Conservation (phyloP, 92 coral and sea anemone species). For the Hydrozoanthus gracilis region DNA sequence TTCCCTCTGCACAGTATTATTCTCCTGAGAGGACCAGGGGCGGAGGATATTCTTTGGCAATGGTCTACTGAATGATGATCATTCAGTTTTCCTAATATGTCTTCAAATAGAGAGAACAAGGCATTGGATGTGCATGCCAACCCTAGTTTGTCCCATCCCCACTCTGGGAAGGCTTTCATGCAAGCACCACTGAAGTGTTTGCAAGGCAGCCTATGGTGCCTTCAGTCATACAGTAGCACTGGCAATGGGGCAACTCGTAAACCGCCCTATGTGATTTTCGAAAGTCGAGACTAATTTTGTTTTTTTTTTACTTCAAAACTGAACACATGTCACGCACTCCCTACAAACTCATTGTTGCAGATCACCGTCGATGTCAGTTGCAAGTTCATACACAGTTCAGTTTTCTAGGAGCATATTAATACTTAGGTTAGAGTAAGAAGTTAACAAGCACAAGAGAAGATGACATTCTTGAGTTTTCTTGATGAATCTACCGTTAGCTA, state of each 20-base stretch:
- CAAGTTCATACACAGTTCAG: no score
- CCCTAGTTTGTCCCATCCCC: conserved; percentile 52
- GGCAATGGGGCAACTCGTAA: conserved; percentile 4
- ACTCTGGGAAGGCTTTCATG: conserved; percentile 48
- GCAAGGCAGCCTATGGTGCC: conserved; percentile 48
- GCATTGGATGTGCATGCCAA: no score
- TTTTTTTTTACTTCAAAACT: no score
- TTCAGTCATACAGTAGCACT: conserved; percentile 46
- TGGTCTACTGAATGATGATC: not conserved
- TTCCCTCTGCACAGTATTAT: not conserved
- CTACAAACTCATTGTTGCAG: no score
- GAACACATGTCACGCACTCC: no score
- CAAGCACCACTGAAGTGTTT: conserved; percentile 51
- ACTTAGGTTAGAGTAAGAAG: no score
- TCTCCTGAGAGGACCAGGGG: not conserved
- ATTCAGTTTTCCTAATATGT: not conserved
- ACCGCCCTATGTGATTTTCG: conserved; percentile 7
- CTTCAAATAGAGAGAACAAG: not conserved
- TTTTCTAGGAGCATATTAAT: no score
- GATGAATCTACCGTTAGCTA: no score
- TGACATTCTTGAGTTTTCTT: no score
- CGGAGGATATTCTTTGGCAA: not conserved
- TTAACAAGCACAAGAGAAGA: no score
- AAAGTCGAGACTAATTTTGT: no score
- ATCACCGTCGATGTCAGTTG: no score